Evolutionary conservation across 2,113 vertebrate species (phyloP).

Genomic region (Urocynchramus pylzowi): DNA sequence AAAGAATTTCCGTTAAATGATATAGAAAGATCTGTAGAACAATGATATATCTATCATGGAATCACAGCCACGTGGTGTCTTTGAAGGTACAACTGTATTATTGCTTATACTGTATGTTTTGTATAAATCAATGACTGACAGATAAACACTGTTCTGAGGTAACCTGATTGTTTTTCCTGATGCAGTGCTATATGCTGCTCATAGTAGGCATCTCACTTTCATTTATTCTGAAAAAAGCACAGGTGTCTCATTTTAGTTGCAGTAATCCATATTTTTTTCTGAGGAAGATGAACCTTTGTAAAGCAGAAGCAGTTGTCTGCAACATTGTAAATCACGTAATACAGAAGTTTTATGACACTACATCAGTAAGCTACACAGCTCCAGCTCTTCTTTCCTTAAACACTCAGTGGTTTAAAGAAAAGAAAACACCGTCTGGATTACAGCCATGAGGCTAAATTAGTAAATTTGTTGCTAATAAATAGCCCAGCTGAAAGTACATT

Average conservation of each 20-base stretch:
- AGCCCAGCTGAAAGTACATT: not conserved
- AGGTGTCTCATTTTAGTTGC: not conserved
- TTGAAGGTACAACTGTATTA: not conserved
- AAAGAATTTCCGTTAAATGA: not conserved
- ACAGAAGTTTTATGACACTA: not conserved
- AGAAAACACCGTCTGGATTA: not conserved
- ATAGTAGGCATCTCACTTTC: not conserved
- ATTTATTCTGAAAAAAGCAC: not conserved
- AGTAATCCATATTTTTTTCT: not conserved
- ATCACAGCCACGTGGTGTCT: not conserved
- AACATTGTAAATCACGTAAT: not conserved
- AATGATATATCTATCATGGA: not conserved
- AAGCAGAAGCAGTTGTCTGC: not conserved
- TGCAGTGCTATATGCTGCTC: not conserved
- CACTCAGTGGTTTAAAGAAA: not conserved
- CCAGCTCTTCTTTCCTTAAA: not conserved
- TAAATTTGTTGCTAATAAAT: not conserved
- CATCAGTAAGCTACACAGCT: not conserved
- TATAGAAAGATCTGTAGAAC: not conserved
- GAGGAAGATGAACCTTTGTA: not conserved
- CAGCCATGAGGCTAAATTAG: not conserved
- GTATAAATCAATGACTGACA: not conserved
- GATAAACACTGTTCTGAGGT: not conserved
- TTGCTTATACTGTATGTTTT: not conserved
- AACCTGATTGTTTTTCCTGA: not conserved